Base-by-base conservation (phyloP, 2,888 invertebrate genomes). In the Melinaea marsaeus region DNA sequence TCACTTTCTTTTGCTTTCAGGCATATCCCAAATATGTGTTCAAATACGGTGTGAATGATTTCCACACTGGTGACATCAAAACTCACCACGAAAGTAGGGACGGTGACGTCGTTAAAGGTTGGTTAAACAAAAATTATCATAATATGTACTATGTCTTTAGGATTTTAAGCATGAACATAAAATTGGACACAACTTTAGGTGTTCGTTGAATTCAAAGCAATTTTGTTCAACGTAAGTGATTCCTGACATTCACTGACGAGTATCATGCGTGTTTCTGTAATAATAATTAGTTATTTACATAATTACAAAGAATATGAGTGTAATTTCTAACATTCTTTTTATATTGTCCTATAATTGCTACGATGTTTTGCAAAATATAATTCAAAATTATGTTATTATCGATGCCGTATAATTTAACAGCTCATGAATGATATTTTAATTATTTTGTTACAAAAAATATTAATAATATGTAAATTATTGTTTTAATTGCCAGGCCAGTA, bases 11-110 rank as follows among this genome's bases (percentile, higher is more conserved):
- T 48, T 37, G 33, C 59, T 87, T 85, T 7, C 82, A 94, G 94
- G 93, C 94, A 34, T 93, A 93, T 72, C 93, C 94, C 54, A 92
- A 92, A 77, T 93, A 93, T 75, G 85, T 78, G 61, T 92, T 92
- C 79, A 92, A 92, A 74, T 92, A 93, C 70, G 92, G 92, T 56
- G 93, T 93, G 35, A 90, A 92, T 66, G 92, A 92, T 75, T 91
- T 91, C 74, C 92, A 92, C 76, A 92, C 91, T 3, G 93, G 93
- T 13, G 93, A 93, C 74, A 91, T 92, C 66, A 92, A 92, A 75
- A 89, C 90, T 2, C 92, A 92, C 73, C 92, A 92, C 62, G 93
- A 93, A 74, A 87, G 86, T 63, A 83, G 92, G 58, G 92, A 92
- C 64, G 92, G 92, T 3, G 92, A 92, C 72, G 88, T 90, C 33